These are phyloP conservation scores for Drosophila merina DNA, from an alignment of 2,888 invertebrate genomes.

Conservation along the genomic window DNA sequence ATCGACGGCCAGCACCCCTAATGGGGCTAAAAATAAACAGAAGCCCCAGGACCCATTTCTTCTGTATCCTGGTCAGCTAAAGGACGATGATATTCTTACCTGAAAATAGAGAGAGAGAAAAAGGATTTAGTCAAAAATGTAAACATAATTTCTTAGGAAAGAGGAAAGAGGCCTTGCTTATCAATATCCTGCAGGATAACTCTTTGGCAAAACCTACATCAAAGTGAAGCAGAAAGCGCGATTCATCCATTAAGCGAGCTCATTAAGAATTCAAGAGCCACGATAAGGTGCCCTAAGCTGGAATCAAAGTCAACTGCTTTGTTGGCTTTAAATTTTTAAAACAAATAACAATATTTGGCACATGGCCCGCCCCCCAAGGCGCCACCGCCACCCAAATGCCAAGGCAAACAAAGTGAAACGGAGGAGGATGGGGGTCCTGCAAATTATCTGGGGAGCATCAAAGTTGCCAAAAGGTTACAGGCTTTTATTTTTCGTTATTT, in stretches of 20 bases:
- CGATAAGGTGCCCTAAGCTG: conserved; percentile 37
- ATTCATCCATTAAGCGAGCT: conserved; percentile 54
- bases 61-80: conserved; percentile 5
- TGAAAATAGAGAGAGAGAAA: conserved; percentile 44
- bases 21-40: conserved; percentile 64
- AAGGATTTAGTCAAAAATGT: conserved; percentile 5
- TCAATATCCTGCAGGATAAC: conserved; percentile 34
- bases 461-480: conserved; percentile 9
- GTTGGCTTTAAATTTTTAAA: conserved; percentile 65
- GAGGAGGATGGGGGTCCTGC: conserved; percentile 29
- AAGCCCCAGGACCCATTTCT: conserved; percentile 29
- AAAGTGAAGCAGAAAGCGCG: conserved; percentile 50
- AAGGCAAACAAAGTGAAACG: conserved; percentile 32
- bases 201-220: conserved; percentile 59
- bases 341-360: conserved; percentile 74
- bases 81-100: conserved; percentile 49
- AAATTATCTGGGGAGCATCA: conserved; percentile 69
- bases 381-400: conserved; percentile 15
- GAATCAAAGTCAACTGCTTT: conserved; percentile 61
- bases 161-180: conserved; percentile 12
- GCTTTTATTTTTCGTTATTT: conserved; percentile 7
- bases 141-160: conserved; percentile 1
- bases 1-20: conserved; percentile 30
- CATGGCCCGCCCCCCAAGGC: conserved; percentile 46
- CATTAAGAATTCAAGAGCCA: conserved; percentile 73